A percentile compares a stretch with the other conserved stretches of the same genome.
Evolutionary conservation across 2,888 invertebrate genomes (phyloP).

Genomic region (Leuctra nigra): DNA sequence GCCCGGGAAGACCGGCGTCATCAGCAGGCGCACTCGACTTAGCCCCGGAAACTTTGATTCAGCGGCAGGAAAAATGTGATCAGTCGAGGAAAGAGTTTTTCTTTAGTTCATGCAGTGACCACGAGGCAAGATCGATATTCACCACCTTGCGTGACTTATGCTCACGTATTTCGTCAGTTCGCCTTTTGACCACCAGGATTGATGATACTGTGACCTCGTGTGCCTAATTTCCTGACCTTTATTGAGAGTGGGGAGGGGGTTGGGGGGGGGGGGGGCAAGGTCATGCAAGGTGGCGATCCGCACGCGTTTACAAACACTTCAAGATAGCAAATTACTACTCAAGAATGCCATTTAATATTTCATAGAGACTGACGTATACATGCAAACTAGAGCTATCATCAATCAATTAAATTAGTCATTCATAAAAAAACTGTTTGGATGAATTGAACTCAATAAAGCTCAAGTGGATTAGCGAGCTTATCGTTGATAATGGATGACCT

Average conservation of each 20-base stretch:
- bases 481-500: too few relatives aligned
- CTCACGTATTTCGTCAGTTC: constrained; percentile 5
- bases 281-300: background rate
- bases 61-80: too few relatives aligned
- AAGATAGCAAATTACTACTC: background rate
- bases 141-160: constrained; percentile 4
- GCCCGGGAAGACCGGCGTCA: background rate
- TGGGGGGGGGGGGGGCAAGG: background rate
- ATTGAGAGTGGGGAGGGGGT: background rate
- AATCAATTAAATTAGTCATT: constrained; percentile 13
- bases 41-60: too few relatives aligned
- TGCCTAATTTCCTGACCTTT: background rate
- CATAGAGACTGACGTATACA: background rate
- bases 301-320: background rate
- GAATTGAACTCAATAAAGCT: background rate
- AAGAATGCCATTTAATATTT: constrained; percentile 2
- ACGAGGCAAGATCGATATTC: background rate
- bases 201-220: background rate
- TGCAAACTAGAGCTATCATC: constrained; percentile 1
- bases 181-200: constrained; percentile 6
- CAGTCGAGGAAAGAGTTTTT: too few relatives aligned
- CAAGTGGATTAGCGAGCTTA: too few relatives aligned
- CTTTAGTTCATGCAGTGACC: background rate
- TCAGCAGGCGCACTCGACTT: too few relatives aligned
- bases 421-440: too few relatives aligned